Conservation (phyloP, 2,797 vertebrate genomes). For the Corythornis leucogaster region DNA sequence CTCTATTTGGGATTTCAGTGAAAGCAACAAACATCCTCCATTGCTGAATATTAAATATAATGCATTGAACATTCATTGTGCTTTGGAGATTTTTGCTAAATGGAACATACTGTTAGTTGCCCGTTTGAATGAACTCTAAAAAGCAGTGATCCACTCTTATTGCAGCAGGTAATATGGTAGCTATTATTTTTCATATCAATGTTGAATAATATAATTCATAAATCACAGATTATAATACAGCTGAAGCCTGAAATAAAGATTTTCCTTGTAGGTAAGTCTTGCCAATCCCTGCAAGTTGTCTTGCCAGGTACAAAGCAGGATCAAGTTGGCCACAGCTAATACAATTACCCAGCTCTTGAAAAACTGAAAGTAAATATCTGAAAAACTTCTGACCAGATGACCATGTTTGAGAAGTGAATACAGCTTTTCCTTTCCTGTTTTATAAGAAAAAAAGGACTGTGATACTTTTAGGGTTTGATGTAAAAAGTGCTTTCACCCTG, state of each 20-base stretch:
- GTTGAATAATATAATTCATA: slow-evolving; percentile 17
- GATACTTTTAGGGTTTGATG: background rate
- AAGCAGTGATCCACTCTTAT: background rate
- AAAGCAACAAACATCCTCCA: slow-evolving; percentile 3
- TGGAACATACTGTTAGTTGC: slow-evolving; percentile 26
- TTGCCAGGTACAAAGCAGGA: background rate
- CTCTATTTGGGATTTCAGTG: slow-evolving; percentile 8
- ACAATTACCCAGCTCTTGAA: background rate
- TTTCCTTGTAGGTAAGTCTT: background rate
- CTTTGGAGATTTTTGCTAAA: slow-evolving; percentile 37
- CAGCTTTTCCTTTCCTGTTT: background rate
- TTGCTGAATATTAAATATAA: background rate
- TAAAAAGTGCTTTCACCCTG: background rate
- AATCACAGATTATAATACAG: slow-evolving; percentile 21
- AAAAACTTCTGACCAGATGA: background rate
- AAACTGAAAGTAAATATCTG: background rate
- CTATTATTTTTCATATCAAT: slow-evolving; percentile 36
- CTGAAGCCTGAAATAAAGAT: slow-evolving; percentile 19
- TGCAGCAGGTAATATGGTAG: slow-evolving; percentile 7
- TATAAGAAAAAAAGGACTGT: background rate
- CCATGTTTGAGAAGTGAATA: background rate
- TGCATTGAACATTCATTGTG: background rate
- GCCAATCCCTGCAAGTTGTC: background rate
- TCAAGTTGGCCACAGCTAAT: background rate
- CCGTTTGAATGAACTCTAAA: slow-evolving; percentile 24